Evolutionary conservation across 2,797 vertebrate genomes (phyloP).

Genomic region (Melanotaenia pygmaea): DNA sequence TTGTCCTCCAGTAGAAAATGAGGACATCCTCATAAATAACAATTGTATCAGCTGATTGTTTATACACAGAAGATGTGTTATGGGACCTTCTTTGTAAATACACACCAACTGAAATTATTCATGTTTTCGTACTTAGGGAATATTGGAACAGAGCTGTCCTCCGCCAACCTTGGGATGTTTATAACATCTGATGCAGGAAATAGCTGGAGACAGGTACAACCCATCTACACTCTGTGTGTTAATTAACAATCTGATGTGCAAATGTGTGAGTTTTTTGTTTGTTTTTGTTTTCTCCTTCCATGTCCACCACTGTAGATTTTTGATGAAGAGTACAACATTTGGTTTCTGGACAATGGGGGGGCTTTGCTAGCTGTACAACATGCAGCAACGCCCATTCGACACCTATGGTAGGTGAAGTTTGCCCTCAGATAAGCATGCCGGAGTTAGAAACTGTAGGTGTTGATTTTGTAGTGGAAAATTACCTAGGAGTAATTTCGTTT

Average conservation of each 20-base stretch:
- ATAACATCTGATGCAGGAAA: conserved; percentile 95
- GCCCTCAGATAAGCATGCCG: conserved; percentile 22
- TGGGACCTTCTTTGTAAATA: conserved; percentile 59
- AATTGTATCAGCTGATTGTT: conserved; percentile 50
- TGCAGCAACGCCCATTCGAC: conserved; percentile 87
- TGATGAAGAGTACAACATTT: conserved; percentile 93
- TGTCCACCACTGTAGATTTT: conserved; percentile 86
- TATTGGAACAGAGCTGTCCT: conserved; percentile 90
- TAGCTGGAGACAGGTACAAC: conserved; percentile 93
- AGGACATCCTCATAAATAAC: conserved; percentile 39
- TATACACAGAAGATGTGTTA: conserved; percentile 27
- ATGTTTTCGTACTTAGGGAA: conserved; percentile 84
- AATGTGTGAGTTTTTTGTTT: not conserved
- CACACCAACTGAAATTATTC: conserved; percentile 45
- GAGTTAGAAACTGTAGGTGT: conserved; percentile 29
- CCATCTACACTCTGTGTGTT: conserved; percentile 6
- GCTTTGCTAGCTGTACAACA: conserved; percentile 93
- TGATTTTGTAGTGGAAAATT: conserved; percentile 58
- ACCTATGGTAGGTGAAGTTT: conserved; percentile 88
- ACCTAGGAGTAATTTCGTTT: conserved; percentile 39
- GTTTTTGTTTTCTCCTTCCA: conserved; percentile 23
- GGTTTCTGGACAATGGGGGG: conserved; percentile 97
- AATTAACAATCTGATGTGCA: conserved; percentile 1
- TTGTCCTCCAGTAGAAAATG: conserved; percentile 50
- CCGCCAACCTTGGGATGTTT: conserved; percentile 90